Percentiles rank a stretch among this genome's conserved stretches.
Conservation (phyloP, 2,888 invertebrate genomes). For the Monopis laevigella region DNA sequence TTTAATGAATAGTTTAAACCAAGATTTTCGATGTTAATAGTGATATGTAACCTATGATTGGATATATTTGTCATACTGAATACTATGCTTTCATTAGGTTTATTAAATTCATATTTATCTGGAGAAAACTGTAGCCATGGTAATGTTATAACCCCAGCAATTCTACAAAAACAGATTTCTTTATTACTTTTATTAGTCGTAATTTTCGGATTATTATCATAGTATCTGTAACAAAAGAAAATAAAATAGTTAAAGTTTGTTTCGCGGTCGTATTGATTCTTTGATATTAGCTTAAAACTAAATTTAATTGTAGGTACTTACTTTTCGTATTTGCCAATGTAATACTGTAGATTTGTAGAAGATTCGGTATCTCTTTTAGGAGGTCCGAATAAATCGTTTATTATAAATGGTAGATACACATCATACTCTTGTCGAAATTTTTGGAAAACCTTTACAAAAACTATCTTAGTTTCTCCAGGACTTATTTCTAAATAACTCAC, state of each 20-base stretch:
- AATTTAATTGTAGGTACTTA: slow-evolving; percentile 24
- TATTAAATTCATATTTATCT: slow-evolving; percentile 47
- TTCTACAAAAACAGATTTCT: slow-evolving; percentile 47
- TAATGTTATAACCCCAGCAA: slow-evolving; percentile 48
- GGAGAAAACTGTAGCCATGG: slow-evolving; percentile 48
- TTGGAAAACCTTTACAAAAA: slow-evolving; percentile 46
- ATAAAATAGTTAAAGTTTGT: slow-evolving; percentile 5
- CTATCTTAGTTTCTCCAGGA: slow-evolving; percentile 43
- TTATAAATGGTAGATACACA: slow-evolving; percentile 65
- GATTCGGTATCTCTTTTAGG: slow-evolving; percentile 35
- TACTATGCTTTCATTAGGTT: slow-evolving; percentile 28
- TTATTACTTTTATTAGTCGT: slow-evolving; percentile 41
- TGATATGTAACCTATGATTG: slow-evolving; percentile 39
- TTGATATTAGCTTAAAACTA: not conserved
- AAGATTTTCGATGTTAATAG: slow-evolving; percentile 40
- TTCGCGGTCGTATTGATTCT: too few species aligned
- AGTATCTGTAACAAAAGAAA: slow-evolving; percentile 31
- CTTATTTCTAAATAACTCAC: too few species aligned
- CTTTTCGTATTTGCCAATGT: slow-evolving; percentile 40
- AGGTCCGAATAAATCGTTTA: slow-evolving; percentile 69
- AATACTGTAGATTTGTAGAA: slow-evolving; percentile 42
- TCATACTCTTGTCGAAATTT: slow-evolving; percentile 57
- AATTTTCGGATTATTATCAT: slow-evolving; percentile 44
- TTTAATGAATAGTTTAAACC: slow-evolving; percentile 40
- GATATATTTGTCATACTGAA: slow-evolving; percentile 53